Evolutionary conservation across 2,797 vertebrate genomes (phyloP), one percentile per base, ranked within the genome.

Genomic region (Pogoniulus pusillus): DNA sequence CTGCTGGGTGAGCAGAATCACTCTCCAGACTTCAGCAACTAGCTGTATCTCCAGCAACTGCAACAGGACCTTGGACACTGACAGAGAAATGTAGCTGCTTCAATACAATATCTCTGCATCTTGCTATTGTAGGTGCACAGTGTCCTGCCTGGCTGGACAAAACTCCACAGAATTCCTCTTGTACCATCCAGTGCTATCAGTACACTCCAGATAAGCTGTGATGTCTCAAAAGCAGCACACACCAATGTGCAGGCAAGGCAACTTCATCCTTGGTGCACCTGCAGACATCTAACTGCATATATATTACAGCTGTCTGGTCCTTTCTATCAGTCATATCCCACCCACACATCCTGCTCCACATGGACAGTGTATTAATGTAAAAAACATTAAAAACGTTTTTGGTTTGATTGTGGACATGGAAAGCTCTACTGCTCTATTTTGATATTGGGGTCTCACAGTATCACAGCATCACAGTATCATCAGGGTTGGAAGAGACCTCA

Each of bases 381-480:
- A 58, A 62, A 20, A 1, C 11, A 18, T 71, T 82, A 19, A n/a
- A 34, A 22, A 54, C 13, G 15, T 3, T 90, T 71, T 73, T 29
- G 20, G 11, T 63, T 58, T 65, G 4, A 2, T 10, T 66, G 24
- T 37, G 58, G 47, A 37, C 54, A 63, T 0, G n/a, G 7, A 75
- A 73, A 15, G 23, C 47, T 34, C 20, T 22, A 13, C 13, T 73
- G 51, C 2, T 59, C 27, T 16, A 18, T 30, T 63, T 8, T 29
- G 49, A 18, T 30, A 5, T 5, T 0, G 2, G 6, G 20, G 6
- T 27, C 19, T 68, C n/a, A n/a, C n/a, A n/a, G n/a, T n/a, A n/a
- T n/a, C n/a, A n/a, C n/a, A n/a, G n/a, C n/a, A n/a, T n/a, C n/a
- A n/a, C n/a, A n/a, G n/a, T n/a, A n/a, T n/a, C n/a, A n/a, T n/a